Percentiles rank a stretch among this genome's conserved stretches.
Conservation (phyloP, 30 jellyfish, hydroid and myxozoan species). For the Chironex yamaguchii region DNA sequence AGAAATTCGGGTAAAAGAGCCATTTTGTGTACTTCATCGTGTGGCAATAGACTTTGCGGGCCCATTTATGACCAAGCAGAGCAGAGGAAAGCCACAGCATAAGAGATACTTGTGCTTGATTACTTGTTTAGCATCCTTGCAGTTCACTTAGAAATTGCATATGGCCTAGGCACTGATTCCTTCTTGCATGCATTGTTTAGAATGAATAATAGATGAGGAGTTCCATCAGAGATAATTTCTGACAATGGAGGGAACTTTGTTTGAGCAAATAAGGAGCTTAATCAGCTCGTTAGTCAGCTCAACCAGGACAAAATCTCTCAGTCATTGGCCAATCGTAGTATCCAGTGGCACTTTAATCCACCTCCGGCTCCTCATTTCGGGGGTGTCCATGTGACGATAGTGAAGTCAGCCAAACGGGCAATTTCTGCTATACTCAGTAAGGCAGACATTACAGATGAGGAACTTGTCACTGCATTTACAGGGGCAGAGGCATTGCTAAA, state of each 20-base stretch:
- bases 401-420: conserved; percentile 62
- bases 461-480: conserved; percentile 39
- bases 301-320: conserved; percentile 9
- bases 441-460: conserved; percentile 47
- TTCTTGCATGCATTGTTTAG: conserved; percentile 61
- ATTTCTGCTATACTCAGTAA: conserved; percentile 23
- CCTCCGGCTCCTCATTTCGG: conserved; percentile 69
- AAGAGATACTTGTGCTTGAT: conserved; percentile 54
- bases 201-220: conserved; percentile 53
- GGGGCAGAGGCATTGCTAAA: conserved; percentile 57
- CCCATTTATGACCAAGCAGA: conserved; percentile 59
- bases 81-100: conserved; percentile 41
- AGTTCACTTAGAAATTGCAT: conserved; percentile 68
- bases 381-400: conserved; percentile 41
- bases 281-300: conserved; percentile 22
- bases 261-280: conserved; percentile 49
- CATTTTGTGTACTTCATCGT: conserved; percentile 55
- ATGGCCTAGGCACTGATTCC: conserved; percentile 57
- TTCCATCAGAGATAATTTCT: conserved; percentile 27
- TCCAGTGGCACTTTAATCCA: conserved; percentile 68
- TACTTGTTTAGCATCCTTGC: conserved; percentile 68
- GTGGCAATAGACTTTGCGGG: conserved; percentile 64
- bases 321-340: conserved; percentile 45
- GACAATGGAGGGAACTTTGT: conserved; percentile 73
- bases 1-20: neutral